A percentile compares a stretch with the other conserved stretches of the same genome.
Evolutionary conservation across 2,797 vertebrate genomes (phyloP).

Genomic region (Zonotrichia albicollis): DNA sequence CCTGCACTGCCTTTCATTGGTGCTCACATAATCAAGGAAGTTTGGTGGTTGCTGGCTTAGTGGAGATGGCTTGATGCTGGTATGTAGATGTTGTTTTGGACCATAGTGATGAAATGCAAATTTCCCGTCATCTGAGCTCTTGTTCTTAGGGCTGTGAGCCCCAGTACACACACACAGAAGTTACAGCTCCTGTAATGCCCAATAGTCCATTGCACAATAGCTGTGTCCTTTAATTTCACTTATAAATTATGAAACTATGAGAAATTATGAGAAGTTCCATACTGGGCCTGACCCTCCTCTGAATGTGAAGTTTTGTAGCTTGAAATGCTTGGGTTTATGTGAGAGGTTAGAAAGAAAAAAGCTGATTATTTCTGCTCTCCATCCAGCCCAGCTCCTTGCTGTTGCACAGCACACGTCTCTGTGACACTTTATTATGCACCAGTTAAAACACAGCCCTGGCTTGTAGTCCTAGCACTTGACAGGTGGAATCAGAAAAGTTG

Average conservation of each 20-base stretch:
- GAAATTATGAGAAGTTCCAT: neutral
- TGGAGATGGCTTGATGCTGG: neutral
- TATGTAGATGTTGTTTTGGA: neutral
- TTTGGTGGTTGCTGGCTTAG: neutral
- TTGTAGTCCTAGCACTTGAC: neutral
- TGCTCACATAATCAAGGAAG: neutral
- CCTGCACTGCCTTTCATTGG: neutral
- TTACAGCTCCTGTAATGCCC: neutral
- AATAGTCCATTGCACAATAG: rapidly evolving
- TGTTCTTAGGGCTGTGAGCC: neutral
- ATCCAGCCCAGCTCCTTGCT: neutral
- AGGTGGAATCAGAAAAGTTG: neutral
- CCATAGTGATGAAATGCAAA: neutral
- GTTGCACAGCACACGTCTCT: rapidly evolving
- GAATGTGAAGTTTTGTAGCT: neutral
- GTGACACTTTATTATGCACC: neutral
- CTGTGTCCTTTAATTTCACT: neutral
- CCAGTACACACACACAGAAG: neutral
- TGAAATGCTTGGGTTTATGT: neutral
- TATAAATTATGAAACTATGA: neutral
- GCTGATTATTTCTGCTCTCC: neutral
- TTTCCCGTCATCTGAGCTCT: neutral
- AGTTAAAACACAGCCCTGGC: neutral
- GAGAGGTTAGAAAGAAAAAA: neutral
- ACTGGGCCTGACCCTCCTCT: neutral